These are phyloP conservation scores for Drosophila limbata DNA, from an alignment of 2,888 invertebrate genomes.

Conservation along the genomic window DNA sequence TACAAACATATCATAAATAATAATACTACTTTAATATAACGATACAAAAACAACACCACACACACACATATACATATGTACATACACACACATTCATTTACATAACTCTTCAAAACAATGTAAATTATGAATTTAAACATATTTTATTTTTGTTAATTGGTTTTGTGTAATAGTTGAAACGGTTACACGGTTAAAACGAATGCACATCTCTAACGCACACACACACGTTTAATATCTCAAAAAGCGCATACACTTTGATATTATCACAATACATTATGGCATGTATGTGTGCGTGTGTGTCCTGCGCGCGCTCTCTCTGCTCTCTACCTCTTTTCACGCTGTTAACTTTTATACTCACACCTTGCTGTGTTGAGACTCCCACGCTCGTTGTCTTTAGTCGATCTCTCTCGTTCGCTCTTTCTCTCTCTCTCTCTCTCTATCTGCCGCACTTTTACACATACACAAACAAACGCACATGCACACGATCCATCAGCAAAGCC, in stretches of 20 bases:
- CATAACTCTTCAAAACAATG: neutral
- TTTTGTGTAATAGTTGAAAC: conserved; percentile 58
- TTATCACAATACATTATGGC: neutral
- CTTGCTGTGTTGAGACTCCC: conserved; percentile 30
- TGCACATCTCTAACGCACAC: conserved; percentile 40
- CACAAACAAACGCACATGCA: conserved; percentile 19
- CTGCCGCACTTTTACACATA: conserved; percentile 16
- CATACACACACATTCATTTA: conserved; percentile 14
- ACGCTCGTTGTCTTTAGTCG: conserved; percentile 5
- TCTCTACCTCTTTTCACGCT: neutral
- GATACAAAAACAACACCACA: conserved; percentile 5
- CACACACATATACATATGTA: conserved; percentile 11
- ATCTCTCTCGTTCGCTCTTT: conserved; percentile 1
- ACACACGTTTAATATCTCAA: conserved; percentile 29
- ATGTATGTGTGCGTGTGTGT: conserved; percentile 29
- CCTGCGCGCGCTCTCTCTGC: neutral
- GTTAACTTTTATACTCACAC: conserved; percentile 8
- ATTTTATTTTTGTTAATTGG: conserved; percentile 56
- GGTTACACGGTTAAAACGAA: conserved; percentile 24
- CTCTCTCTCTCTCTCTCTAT: neutral
- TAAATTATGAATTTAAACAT: conserved; percentile 7
- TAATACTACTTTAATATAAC: conserved; percentile 39
- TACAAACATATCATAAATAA: conserved; percentile 33
- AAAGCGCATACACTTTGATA: conserved; percentile 16
- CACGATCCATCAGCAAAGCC: conserved; percentile 30